phyloP scores from a whole-genome alignment of 2,113 vertebrate genomes.

The Myodes glareolus region DNA sequence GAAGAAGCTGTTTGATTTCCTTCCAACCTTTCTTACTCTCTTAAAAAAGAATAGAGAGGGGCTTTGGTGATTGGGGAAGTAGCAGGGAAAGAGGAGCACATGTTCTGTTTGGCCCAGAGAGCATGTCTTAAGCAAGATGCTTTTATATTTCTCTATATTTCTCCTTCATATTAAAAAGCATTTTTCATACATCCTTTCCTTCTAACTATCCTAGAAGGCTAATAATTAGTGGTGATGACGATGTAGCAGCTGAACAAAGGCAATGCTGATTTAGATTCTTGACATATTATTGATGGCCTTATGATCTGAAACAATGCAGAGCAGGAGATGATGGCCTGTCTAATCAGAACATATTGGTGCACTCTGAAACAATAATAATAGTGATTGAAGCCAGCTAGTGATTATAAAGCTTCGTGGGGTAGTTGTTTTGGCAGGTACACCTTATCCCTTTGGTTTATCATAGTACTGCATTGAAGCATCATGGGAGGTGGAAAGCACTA shows the following conservation, averaged over 20 bases:
- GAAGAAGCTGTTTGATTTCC: background rate
- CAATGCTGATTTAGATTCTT: background rate
- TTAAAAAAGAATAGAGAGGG: background rate
- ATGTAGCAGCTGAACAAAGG: conserved; percentile 22
- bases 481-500: background rate
- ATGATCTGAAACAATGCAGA: conserved; percentile 46
- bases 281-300: conserved; percentile 3
- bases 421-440: background rate
- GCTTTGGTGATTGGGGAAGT: background rate
- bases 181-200: background rate
- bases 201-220: background rate
- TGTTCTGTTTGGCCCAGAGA: background rate
- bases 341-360: conserved; percentile 42
- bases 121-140: conserved; percentile 43
- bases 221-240: background rate
- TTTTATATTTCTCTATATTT: conserved; percentile 45
- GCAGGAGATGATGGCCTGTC: background rate
- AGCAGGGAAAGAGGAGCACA: background rate
- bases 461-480: conserved; percentile 22
- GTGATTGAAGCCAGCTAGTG: background rate
- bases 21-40: background rate
- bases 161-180: background rate
- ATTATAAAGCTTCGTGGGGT: conserved; percentile 30
- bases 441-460: conserved; percentile 46
- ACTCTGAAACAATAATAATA: conserved; percentile 10